Evolutionary conservation across 1,140 invertebrate genomes (phyloP).

Genomic region (Octopus sinensis): DNA sequence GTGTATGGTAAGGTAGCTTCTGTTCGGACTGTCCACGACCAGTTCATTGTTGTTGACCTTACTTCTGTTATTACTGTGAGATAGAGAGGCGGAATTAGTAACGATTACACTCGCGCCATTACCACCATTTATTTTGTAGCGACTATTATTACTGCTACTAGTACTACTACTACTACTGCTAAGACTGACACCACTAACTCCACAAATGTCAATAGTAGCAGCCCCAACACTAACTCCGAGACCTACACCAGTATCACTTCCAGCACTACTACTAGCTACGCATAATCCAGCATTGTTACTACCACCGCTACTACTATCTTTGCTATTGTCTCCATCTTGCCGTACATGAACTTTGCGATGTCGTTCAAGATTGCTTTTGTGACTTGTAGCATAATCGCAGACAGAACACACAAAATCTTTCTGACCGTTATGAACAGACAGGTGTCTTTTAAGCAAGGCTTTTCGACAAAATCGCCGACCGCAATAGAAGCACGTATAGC

Average conservation of each 20-base stretch:
- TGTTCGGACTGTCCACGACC: no score
- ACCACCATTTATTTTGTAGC: background rate
- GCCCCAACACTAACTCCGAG: background rate
- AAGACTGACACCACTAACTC: background rate
- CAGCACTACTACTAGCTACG: no score
- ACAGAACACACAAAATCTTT: constrained; percentile 57
- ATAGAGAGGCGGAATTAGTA: no score
- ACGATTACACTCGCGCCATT: no score
- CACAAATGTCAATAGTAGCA: background rate
- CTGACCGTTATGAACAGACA: constrained; percentile 57
- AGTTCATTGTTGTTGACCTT: no score
- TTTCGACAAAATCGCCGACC: constrained; percentile 57
- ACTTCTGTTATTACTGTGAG: no score
- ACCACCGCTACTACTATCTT: no score
- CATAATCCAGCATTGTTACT: no score
- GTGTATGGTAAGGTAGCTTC: no score
- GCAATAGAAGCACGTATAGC: constrained; percentile 58
- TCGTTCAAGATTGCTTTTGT: constrained; percentile 60
- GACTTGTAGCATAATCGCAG: constrained; percentile 60
- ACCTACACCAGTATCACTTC: background rate
- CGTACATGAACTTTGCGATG: constrained; percentile 53
- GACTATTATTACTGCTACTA: background rate
- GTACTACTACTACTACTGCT: background rate
- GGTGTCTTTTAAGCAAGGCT: constrained; percentile 60
- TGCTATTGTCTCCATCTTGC: constrained; percentile 29